phyloP scores from a whole-genome alignment of 2,113 vertebrate genomes.

The Motacilla tschutschensis region DNA sequence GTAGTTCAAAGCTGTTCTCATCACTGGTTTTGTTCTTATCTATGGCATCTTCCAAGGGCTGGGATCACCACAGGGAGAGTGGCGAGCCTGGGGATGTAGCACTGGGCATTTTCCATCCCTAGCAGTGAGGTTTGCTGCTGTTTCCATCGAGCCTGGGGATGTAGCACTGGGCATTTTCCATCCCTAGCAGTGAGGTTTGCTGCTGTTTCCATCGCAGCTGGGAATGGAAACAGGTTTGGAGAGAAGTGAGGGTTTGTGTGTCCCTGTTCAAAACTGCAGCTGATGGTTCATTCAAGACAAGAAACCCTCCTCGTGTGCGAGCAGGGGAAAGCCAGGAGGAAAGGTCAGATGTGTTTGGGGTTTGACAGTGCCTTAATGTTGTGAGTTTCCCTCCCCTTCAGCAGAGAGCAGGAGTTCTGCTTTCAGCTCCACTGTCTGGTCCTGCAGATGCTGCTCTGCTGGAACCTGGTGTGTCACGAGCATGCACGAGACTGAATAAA shows the following conservation, averaged over 20 bases:
- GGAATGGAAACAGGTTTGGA: neutral
- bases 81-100: neutral
- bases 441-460: neutral
- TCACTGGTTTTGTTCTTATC: neutral
- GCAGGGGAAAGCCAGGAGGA: neutral
- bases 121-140: neutral
- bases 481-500: neutral
- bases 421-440: neutral
- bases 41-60: neutral
- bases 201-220: neutral
- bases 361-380: conserved; percentile 57
- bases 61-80: neutral
- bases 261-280: neutral
- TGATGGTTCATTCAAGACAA: neutral
- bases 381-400: neutral
- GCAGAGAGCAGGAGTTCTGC: neutral
- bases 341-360: neutral
- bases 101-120: neutral
- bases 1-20: neutral
- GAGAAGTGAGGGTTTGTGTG: neutral
- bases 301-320: neutral
- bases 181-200: neutral
- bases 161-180: neutral
- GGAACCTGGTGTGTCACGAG: neutral
- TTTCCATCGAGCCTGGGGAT: neutral